phyloP scores from a whole-genome alignment of 2,113 vertebrate species.

The Acrocephalus kingi region DNA sequence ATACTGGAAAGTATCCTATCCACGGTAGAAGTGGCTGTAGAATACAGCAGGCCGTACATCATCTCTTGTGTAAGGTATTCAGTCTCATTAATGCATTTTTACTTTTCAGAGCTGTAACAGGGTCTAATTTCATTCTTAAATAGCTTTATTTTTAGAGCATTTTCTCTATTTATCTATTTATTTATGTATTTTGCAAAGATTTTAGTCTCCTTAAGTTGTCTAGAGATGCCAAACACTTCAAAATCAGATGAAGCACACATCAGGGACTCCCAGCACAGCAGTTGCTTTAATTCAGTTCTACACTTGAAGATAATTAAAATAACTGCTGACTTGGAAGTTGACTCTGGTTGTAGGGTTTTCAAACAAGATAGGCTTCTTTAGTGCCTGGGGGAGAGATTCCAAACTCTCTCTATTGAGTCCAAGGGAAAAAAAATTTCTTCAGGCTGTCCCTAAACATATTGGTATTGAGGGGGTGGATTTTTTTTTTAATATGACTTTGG shows the following conservation, averaged over 20 bases:
- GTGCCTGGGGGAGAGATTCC: not conserved
- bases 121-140: not conserved
- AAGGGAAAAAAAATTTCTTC: not conserved
- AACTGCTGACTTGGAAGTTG: not conserved
- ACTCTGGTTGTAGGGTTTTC: not conserved
- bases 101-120: not conserved
- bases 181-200: not conserved
- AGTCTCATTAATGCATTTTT: not conserved
- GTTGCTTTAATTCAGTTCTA: slow-evolving; percentile 17
- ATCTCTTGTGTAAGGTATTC: not conserved
- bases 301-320: slow-evolving; percentile 41
- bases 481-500: not conserved
- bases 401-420: not conserved
- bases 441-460: not conserved
- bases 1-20: not conserved
- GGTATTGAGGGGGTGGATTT: accelerated
- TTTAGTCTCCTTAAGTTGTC: not conserved
- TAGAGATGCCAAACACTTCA: not conserved
- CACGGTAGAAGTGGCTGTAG: not conserved
- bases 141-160: not conserved
- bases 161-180: not conserved
- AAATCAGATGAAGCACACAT: slow-evolving; percentile 23
- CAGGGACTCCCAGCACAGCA: not conserved
- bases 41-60: not conserved
- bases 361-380: not conserved